These are phyloP conservation scores for Strix uralensis DNA, from an alignment of 2,113 vertebrate species.

Conservation along the genomic window DNA sequence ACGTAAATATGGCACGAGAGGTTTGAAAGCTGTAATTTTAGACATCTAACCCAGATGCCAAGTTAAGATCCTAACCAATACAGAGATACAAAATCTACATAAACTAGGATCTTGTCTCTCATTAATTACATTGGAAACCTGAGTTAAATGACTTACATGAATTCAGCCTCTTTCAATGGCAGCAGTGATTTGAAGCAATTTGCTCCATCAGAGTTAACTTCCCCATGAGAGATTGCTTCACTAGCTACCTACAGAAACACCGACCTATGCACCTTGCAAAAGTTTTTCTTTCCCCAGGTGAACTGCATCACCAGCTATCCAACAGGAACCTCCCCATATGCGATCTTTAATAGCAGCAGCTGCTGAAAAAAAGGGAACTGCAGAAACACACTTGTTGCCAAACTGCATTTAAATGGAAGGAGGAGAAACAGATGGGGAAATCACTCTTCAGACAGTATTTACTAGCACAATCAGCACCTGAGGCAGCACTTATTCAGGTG, in stretches of 20 bases:
- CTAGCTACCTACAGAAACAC: neutral
- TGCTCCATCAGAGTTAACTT: neutral
- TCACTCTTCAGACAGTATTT: constrained; percentile 24
- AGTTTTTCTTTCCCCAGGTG: constrained; percentile 1
- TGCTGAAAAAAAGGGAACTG: neutral
- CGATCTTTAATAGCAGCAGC: constrained; percentile 26
- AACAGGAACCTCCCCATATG: neutral
- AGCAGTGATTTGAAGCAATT: neutral
- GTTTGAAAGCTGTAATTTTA: neutral
- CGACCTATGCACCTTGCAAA: neutral
- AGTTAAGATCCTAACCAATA: neutral
- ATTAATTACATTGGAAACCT: neutral
- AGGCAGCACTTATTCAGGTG: constrained; percentile 58
- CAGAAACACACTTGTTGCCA: constrained; percentile 26
- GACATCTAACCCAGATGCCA: neutral
- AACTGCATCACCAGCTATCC: neutral
- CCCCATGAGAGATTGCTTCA: neutral
- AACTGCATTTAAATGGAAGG: constrained; percentile 9
- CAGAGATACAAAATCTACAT: neutral
- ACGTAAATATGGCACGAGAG: neutral
- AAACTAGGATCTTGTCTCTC: neutral
- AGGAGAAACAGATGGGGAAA: constrained; percentile 47
- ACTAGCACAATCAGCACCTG: constrained; percentile 37
- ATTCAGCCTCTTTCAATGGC: neutral
- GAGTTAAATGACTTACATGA: neutral